Conservation (phyloP, 2,888 invertebrate genomes). For the Rotaria socialis region DNA sequence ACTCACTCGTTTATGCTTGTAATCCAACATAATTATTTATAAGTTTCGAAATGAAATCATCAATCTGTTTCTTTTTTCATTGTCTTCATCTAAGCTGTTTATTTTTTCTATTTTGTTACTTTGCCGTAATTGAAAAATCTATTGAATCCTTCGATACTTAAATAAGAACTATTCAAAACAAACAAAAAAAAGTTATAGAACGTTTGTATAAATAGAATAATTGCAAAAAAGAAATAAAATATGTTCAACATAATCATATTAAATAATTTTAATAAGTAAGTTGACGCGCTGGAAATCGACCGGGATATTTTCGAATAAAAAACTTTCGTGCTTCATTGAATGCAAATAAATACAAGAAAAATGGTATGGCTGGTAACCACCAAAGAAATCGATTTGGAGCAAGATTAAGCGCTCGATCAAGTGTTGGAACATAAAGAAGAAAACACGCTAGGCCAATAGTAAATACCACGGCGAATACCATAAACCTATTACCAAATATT, state of each 20-base stretch:
- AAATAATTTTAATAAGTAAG: not conserved
- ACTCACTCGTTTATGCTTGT: no score
- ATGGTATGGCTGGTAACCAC: conserved; percentile 44
- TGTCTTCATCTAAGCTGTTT: no score
- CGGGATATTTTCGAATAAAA: conserved; percentile 36
- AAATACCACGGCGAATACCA: conserved; percentile 30
- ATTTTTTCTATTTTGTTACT: no score
- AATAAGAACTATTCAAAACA: no score
- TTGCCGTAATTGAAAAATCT: no score
- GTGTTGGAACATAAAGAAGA: conserved; percentile 39
- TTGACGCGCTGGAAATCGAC: conserved; percentile 18
- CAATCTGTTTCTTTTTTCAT: no score
- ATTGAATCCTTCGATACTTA: no score
- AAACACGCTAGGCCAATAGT: conserved; percentile 40
- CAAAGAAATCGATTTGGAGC: conserved; percentile 42
- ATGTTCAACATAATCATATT: not conserved
- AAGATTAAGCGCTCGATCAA: conserved; percentile 39
- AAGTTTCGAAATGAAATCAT: no score
- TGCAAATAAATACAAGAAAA: conserved; percentile 41
- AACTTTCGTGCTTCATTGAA: conserved; percentile 40
- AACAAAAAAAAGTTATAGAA: not conserved
- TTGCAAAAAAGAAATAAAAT: not conserved
- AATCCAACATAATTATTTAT: no score
- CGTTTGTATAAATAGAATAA: not conserved
- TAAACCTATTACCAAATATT: conserved; percentile 38